Conservation (phyloP, 2,797 vertebrate genomes). For the Sylvilagus floridanus region DNA sequence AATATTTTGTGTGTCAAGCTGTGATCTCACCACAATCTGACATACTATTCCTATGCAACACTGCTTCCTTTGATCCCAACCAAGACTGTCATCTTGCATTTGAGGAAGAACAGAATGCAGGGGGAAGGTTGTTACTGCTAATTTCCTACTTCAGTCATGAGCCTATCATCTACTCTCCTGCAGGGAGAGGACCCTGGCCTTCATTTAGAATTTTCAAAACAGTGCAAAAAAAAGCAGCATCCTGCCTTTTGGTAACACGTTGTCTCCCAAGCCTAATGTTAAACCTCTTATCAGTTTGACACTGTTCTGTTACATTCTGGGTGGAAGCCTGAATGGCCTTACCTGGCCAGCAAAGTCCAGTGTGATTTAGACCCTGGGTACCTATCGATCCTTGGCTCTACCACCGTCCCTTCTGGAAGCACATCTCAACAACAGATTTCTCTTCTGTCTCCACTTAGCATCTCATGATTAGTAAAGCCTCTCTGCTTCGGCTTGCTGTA, state of each 20-base stretch:
- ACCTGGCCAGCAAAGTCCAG: background rate
- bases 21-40: slow-evolving; percentile 65
- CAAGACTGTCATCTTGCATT: slow-evolving; percentile 37
- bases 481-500: background rate
- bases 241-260: background rate
- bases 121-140: background rate
- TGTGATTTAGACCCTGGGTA: background rate
- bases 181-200: background rate
- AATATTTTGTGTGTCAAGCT: slow-evolving; percentile 53
- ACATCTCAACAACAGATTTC: background rate
- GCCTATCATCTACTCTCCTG: background rate
- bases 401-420: background rate
- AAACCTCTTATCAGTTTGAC: background rate
- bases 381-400: background rate
- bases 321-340: background rate
- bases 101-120: background rate
- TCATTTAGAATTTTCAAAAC: background rate
- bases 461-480: background rate
- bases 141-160: background rate
- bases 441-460: background rate
- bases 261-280: background rate
- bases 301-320: background rate
- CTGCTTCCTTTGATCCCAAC: background rate
- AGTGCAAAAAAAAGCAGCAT: background rate
- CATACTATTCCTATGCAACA: background rate